A percentile compares a stretch with the other conserved stretches of the same genome.
phyloP scores from a whole-genome alignment of 2,113 vertebrate species.

The Uria aalge region DNA sequence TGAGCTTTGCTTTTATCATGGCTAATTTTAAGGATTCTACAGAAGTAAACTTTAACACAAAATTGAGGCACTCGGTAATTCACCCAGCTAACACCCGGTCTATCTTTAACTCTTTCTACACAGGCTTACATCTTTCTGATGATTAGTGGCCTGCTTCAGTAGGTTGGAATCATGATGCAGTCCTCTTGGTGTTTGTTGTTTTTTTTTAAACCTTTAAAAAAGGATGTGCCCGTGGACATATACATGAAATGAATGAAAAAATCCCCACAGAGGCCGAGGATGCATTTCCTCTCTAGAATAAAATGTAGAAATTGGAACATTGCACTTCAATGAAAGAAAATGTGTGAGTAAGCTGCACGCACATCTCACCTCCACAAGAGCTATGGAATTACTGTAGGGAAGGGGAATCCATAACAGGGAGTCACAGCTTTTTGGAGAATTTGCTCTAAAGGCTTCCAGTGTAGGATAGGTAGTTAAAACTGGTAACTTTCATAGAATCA shows the following conservation, averaged over 20 bases:
- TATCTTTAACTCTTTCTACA: neutral
- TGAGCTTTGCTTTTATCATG: neutral
- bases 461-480: neutral
- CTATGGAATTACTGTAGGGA: rapidly evolving
- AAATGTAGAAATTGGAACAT: neutral
- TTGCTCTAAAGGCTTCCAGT: neutral
- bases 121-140: neutral
- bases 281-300: neutral
- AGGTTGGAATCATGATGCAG: neutral
- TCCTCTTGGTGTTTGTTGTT: neutral
- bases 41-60: neutral
- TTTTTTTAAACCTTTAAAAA: neutral
- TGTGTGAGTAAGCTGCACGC: neutral
- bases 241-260: neutral
- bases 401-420: neutral
- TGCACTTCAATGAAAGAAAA: neutral
- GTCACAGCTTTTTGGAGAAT: neutral
- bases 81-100: neutral
- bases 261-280: neutral
- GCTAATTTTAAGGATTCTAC: neutral
- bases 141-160: neutral
- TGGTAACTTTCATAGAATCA: neutral
- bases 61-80: neutral
- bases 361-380: neutral
- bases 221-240: neutral